Evolutionary conservation across 2,888 invertebrate species (phyloP).

Genomic region (Pseudoips prasinana): DNA sequence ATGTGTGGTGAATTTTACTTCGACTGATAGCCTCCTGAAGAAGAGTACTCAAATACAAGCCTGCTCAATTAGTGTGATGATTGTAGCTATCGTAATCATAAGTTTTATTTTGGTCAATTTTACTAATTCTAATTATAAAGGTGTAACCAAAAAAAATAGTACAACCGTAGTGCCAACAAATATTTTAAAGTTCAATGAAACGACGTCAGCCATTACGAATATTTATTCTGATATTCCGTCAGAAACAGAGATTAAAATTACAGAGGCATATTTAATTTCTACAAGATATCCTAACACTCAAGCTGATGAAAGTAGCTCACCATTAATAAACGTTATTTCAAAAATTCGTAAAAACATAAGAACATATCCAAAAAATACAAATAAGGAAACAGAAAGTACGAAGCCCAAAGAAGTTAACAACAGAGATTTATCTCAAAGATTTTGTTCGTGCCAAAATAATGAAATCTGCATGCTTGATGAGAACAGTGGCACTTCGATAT

Average conservation of each 20-base stretch:
- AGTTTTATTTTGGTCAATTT: conserved; percentile 77
- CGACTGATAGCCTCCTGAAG: conserved; percentile 68
- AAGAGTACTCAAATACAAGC: conserved; percentile 77
- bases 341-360: conserved; percentile 72
- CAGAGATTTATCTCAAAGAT: conserved; percentile 63
- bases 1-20: conserved; percentile 69
- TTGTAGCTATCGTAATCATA: conserved; percentile 74
- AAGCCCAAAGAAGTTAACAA: conserved; percentile 62
- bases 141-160: conserved; percentile 57
- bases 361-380: conserved; percentile 61
- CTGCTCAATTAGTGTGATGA: conserved; percentile 79
- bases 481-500: conserved; percentile 81
- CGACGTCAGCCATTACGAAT: conserved; percentile 53
- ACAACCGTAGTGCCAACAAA: conserved; percentile 74
- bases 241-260: conserved; percentile 27
- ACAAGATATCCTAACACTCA: conserved; percentile 33
- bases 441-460: conserved; percentile 77
- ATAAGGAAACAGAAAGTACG: conserved; percentile 41
- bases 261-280: conserved; percentile 40
- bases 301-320: conserved; percentile 46
- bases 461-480: conserved; percentile 85
- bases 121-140: conserved; percentile 67
- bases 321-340: conserved; percentile 50
- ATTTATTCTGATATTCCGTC: conserved; percentile 42
- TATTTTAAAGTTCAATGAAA: conserved; percentile 53